Evolutionary conservation across 2,888 invertebrate genomes (phyloP).

Genomic region (Thereva nobilitata): DNA sequence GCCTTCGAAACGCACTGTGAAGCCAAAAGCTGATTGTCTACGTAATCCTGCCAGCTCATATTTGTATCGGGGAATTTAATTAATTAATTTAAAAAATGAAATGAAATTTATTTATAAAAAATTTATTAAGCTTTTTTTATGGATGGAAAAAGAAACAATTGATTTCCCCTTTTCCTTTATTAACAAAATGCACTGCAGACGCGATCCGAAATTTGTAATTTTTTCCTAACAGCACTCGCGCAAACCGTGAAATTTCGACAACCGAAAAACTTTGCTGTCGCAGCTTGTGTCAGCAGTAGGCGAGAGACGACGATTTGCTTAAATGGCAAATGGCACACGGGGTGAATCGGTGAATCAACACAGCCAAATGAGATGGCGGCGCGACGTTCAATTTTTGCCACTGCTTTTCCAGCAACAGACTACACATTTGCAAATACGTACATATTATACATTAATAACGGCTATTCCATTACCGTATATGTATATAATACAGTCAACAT

Average conservation of each 20-base stretch:
- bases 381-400: conserved; percentile 11
- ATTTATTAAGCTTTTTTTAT: neutral
- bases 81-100: conserved; percentile 37
- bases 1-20: conserved; percentile 94
- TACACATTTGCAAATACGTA: conserved; percentile 4
- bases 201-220: neutral
- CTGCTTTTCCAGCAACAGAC: conserved; percentile 10
- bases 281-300: conserved; percentile 26
- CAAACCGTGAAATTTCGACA: conserved; percentile 29
- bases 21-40: conserved; percentile 94
- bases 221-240: conserved; percentile 27
- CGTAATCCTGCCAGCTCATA: conserved; percentile 99
- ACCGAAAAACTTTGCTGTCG: conserved; percentile 20
- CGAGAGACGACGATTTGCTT: conserved; percentile 21
- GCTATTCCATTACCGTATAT: too few species aligned
- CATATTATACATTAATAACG: neutral
- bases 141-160: conserved; percentile 10
- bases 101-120: conserved; percentile 16
- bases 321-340: conserved; percentile 37
- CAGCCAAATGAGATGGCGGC: conserved; percentile 21
- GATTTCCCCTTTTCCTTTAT: neutral
- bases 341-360: conserved; percentile 13
- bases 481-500: too few species aligned
- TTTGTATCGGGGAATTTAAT: conserved; percentile 52
- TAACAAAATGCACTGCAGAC: too few species aligned